Conservation (phyloP, 2,113 vertebrate genomes). For the Sterrhoptilus dennistouni region DNA sequence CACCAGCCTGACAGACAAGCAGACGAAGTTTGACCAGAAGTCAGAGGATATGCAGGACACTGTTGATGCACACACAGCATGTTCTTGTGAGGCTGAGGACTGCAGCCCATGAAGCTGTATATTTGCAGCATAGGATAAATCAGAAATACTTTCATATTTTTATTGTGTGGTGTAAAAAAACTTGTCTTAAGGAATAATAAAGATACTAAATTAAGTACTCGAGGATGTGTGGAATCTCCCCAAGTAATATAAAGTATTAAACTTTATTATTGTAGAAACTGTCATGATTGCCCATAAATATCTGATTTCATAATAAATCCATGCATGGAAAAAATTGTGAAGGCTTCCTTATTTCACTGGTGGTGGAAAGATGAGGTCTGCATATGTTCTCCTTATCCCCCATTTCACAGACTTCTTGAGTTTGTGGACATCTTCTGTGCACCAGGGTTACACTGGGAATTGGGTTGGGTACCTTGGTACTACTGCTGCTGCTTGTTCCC, state of each 20-base stretch:
- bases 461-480: neutral
- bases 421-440: neutral
- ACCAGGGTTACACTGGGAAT: neutral
- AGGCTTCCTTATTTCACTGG: neutral
- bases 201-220: slow-evolving; percentile 27
- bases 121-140: neutral
- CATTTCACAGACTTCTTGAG: neutral
- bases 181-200: neutral
- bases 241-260: slow-evolving; percentile 62
- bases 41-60: slow-evolving; percentile 37
- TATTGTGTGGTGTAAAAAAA: slow-evolving; percentile 17
- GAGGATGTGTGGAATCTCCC: neutral
- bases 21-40: slow-evolving; percentile 20
- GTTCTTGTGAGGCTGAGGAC: slow-evolving; percentile 14
- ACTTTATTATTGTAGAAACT: slow-evolving; percentile 32
- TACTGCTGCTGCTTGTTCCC: neutral
- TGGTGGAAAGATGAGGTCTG: neutral
- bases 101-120: neutral
- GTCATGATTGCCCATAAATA: neutral
- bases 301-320: slow-evolving; percentile 64
- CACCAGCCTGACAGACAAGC: slow-evolving; percentile 5
- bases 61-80: slow-evolving; percentile 33
- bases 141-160: slow-evolving; percentile 21
- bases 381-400: neutral
- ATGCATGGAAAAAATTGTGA: slow-evolving; percentile 34